A percentile compares a stretch with the other conserved stretches of the same genome.
phyloP scores from a whole-genome alignment of 2,113 vertebrate species.

The Cottus gobio region DNA sequence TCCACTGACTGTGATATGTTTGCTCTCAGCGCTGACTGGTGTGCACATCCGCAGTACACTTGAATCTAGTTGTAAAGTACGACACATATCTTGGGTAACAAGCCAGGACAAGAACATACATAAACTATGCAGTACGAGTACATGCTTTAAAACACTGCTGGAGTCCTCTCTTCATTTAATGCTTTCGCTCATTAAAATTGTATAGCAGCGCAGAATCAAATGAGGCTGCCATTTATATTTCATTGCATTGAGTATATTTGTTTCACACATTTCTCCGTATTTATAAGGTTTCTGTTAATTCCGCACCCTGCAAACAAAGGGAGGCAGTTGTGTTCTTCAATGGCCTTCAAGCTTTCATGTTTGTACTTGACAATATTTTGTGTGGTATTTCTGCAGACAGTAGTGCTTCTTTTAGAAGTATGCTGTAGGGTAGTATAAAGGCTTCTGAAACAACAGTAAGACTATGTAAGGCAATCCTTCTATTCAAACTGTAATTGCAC shows the following conservation, averaged over 20 bases:
- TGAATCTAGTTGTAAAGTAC: neutral
- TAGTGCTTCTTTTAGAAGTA: neutral
- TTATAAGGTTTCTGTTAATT: constrained; percentile 2
- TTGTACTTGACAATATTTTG: neutral
- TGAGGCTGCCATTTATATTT: constrained; percentile 17
- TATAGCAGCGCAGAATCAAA: constrained; percentile 6
- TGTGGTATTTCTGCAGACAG: neutral
- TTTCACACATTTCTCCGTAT: constrained; percentile 15
- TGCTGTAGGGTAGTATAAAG: neutral
- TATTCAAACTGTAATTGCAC: neutral
- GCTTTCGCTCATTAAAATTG: constrained; percentile 48
- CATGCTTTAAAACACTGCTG: constrained; percentile 1
- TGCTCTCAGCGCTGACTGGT: neutral
- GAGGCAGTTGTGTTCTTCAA: neutral
- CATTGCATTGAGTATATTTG: neutral
- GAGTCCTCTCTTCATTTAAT: constrained; percentile 24
- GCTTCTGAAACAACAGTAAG: neutral
- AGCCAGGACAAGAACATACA: constrained; percentile 6
- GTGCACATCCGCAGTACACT: neutral
- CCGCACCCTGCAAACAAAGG: neutral
- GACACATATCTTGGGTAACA: neutral
- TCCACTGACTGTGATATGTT: too few relatives aligned
- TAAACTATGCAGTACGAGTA: neutral
- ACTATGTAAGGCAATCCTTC: neutral
- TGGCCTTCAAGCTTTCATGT: neutral